These are phyloP conservation scores for Isaurus tuberculatus DNA, from an alignment of 92 coral and sea anemone species.

Conservation along the genomic window DNA sequence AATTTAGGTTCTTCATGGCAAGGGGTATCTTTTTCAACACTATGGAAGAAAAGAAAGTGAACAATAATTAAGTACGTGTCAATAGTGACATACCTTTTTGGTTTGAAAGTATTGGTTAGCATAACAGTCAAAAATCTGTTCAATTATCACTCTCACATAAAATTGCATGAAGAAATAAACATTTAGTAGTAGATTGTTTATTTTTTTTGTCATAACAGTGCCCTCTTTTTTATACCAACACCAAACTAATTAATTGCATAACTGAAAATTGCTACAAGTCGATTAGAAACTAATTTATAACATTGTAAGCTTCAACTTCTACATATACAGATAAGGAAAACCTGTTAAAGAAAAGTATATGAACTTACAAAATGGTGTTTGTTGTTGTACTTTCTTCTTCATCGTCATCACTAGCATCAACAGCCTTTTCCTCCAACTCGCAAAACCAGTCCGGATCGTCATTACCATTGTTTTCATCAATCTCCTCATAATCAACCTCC, in stretches of 20 bases:
- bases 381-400: constrained; percentile 51
- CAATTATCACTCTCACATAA: not conserved
- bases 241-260: not conserved
- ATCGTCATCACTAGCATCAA: constrained; percentile 48
- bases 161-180: not conserved
- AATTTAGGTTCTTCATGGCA: constrained; percentile 11
- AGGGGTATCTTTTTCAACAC: not conserved
- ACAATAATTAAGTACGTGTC: not conserved
- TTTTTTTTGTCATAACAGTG: not conserved
- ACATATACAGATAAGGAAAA: not conserved
- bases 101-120: not conserved
- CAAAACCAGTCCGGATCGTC: constrained; percentile 58
- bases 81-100: not conserved
- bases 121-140: constrained; percentile 5
- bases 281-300: not conserved
- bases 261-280: not conserved
- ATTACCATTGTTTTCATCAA: constrained; percentile 27
- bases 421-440: constrained; percentile 45
- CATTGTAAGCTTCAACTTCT: constrained; percentile 10
- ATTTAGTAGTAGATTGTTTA: not conserved
- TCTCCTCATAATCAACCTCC: constrained; percentile 38
- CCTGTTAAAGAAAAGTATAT: not conserved
- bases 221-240: not conserved
- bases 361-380: constrained; percentile 55
- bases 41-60: not conserved